A percentile compares a stretch with the other conserved stretches of the same genome.
Conservation (phyloP, 1,140 invertebrate genomes). For the Brachionus sp. region DNA sequence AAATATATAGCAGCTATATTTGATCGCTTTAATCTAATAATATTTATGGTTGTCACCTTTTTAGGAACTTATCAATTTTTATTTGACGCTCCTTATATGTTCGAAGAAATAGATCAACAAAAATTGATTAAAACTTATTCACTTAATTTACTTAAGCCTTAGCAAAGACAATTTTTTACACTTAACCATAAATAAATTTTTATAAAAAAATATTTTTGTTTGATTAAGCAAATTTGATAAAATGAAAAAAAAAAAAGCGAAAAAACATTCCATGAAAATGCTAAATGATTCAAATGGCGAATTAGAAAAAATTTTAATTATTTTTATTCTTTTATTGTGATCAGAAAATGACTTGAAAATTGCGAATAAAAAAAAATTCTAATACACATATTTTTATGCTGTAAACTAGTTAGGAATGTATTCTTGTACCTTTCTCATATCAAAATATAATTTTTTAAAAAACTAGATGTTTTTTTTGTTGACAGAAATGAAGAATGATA, state of each 20-base stretch:
- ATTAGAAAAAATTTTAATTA: not conserved
- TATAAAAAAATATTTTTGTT: too few species aligned
- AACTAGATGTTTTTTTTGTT: too few species aligned
- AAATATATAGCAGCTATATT: conserved; percentile 60
- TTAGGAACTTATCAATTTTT: conserved; percentile 53
- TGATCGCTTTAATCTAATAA: conserved; percentile 59
- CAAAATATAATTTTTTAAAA: too few species aligned
- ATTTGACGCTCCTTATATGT: conserved; percentile 26
- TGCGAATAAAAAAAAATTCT: not conserved
- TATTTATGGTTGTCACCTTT: conserved; percentile 58
- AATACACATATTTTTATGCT: not conserved
- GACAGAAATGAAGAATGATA: too few species aligned
- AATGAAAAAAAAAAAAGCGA: too few species aligned
- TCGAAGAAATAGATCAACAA: not conserved
- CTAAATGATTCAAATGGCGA: not conserved
- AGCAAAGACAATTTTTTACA: not conserved
- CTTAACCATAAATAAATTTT: not conserved
- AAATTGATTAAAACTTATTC: conserved; percentile 15
- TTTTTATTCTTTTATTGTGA: not conserved
- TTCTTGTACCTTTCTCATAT: too few species aligned
- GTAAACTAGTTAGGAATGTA: too few species aligned
- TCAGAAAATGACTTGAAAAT: not conserved
- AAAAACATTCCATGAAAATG: not conserved
- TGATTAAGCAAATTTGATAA: too few species aligned
- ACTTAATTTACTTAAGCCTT: conserved; percentile 39